Evolutionary conservation across 2,888 invertebrate species (phyloP).

Genomic region (Aplocera efformata): DNA sequence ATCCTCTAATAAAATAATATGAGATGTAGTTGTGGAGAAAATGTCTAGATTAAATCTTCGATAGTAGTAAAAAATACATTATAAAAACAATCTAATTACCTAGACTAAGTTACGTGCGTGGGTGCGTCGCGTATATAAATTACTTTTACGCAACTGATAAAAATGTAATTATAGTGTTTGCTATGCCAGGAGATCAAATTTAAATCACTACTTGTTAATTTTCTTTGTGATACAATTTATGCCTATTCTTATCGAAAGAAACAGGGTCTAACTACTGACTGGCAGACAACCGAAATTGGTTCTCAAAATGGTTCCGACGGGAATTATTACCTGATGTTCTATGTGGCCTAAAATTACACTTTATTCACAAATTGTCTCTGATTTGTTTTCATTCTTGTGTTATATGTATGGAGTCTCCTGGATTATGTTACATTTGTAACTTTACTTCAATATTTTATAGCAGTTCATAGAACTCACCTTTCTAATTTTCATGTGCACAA

Average conservation of each 20-base stretch:
- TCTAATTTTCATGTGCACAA: too few relatives aligned
- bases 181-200: conserved; percentile 6
- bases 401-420: too few relatives aligned
- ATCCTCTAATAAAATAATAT: neutral
- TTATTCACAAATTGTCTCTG: too few relatives aligned
- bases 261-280: too few relatives aligned
- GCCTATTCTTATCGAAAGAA: neutral
- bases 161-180: conserved; percentile 23
- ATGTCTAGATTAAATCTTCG: conserved; percentile 2
- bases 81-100: conserved; percentile 19
- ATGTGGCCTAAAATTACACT: too few relatives aligned
- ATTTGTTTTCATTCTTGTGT: too few relatives aligned
- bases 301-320: too few relatives aligned
- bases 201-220: conserved; percentile 9
- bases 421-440: too few relatives aligned
- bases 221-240: neutral
- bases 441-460: too few relatives aligned
- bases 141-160: conserved; percentile 16
- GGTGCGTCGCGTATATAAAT: conserved; percentile 21
- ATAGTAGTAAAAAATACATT: conserved; percentile 7
- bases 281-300: too few relatives aligned
- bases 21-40: neutral
- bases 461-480: too few relatives aligned
- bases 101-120: conserved; percentile 6
- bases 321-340: too few relatives aligned